These are phyloP conservation scores for Parapsyche elsis DNA, from an alignment of 1,140 invertebrate species.

Conservation along the genomic window DNA sequence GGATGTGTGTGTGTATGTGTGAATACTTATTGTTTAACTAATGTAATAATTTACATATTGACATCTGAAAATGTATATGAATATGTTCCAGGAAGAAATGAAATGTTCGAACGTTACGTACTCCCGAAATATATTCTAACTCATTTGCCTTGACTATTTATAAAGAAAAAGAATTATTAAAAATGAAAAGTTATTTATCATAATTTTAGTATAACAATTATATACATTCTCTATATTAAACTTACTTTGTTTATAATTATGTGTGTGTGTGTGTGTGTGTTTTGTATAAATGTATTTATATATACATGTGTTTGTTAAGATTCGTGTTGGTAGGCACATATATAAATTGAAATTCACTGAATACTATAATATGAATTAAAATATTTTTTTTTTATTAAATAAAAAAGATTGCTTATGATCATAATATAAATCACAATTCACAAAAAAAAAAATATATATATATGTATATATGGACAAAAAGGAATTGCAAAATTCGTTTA, in stretches of 20 bases:
- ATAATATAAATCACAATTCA: slow-evolving; percentile 7
- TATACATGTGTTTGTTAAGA: neutral
- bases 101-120: too few species aligned
- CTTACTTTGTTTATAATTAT: slow-evolving; percentile 15
- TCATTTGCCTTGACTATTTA: neutral
- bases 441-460: neutral
- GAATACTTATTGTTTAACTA: too few species aligned
- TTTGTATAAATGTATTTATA: slow-evolving; percentile 13
- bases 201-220: slow-evolving; percentile 25
- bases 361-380: neutral
- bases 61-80: too few species aligned
- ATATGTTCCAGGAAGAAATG: too few species aligned
- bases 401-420: neutral
- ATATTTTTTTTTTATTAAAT: neutral
- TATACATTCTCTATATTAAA: slow-evolving; percentile 22
- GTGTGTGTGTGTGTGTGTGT: neutral
- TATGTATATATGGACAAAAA: neutral
- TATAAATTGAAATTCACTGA: slow-evolving; percentile 24
- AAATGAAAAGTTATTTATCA: slow-evolving; percentile 7
- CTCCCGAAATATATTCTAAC: too few species aligned
- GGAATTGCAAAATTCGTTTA: too few species aligned
- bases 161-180: neutral
- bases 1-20: too few species aligned
- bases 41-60: too few species aligned
- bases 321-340: slow-evolving; percentile 27